These are phyloP conservation scores for Rhagonycha fulva DNA, from an alignment of 2,888 invertebrate genomes.

Conservation along the genomic window DNA sequence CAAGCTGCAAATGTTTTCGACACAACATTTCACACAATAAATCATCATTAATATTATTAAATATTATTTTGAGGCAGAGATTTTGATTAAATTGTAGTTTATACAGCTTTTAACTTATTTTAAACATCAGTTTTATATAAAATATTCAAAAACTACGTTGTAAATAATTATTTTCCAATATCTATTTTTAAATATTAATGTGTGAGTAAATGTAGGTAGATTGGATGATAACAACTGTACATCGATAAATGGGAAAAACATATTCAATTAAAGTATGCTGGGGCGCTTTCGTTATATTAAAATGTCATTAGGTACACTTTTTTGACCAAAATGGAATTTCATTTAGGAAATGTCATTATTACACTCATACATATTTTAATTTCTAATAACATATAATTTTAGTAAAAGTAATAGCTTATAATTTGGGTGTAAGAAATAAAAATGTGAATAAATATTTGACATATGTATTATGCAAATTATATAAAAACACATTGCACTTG, in stretches of 20 bases:
- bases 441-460: background rate
- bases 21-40: background rate
- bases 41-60: background rate
- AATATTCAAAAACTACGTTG: background rate
- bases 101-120: background rate
- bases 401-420: background rate
- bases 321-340: background rate
- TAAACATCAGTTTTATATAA: background rate
- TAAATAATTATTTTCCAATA: background rate
- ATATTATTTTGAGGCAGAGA: background rate
- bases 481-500: background rate
- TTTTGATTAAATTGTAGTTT: background rate
- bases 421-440: background rate
- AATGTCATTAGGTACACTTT: background rate
- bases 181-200: background rate
- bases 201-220: background rate
- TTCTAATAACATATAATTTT: background rate
- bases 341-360: background rate
- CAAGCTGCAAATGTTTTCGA: background rate
- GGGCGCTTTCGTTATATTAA: background rate
- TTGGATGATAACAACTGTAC: background rate
- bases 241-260: background rate
- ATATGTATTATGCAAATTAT: slow-evolving; percentile 1
- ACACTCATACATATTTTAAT: background rate
- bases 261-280: background rate